Percentiles rank a stretch among this genome's conserved stretches.
phyloP scores from a whole-genome alignment of 1,140 invertebrate genomes.

The Brachionus paranguensis region DNA sequence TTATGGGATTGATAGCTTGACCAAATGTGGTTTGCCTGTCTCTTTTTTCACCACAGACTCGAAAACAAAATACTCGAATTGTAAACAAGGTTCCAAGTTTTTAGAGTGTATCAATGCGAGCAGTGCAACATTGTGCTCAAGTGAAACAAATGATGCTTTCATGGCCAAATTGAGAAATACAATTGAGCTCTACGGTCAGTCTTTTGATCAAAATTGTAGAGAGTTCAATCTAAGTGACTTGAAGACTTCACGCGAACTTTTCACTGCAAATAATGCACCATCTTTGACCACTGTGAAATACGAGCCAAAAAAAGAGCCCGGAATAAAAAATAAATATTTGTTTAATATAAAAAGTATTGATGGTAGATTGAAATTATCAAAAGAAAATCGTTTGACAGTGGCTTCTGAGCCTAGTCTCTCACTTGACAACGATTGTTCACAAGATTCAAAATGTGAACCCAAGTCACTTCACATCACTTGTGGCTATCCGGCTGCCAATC shows the following conservation, averaged over 20 bases:
- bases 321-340: background rate
- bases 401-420: background rate
- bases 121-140: background rate
- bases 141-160: background rate
- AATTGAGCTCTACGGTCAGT: background rate
- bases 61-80: background rate
- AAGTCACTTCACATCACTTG: slow-evolving; percentile 29
- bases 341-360: background rate
- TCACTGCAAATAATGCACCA: background rate
- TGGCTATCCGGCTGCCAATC: slow-evolving; percentile 30
- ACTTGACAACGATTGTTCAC: background rate
- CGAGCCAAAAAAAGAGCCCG: background rate
- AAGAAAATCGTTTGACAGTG: background rate
- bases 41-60: background rate
- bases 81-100: background rate
- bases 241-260: background rate
- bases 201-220: background rate
- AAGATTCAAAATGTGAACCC: slow-evolving; percentile 2
- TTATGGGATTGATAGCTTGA: background rate
- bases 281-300: background rate
- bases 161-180: background rate
- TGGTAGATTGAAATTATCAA: too few species aligned
- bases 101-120: background rate
- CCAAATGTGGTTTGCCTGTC: slow-evolving; percentile 3
- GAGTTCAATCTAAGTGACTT: background rate